Conservation (phyloP, 1,140 invertebrate species). For the Lamellibrachia luymesi region DNA sequence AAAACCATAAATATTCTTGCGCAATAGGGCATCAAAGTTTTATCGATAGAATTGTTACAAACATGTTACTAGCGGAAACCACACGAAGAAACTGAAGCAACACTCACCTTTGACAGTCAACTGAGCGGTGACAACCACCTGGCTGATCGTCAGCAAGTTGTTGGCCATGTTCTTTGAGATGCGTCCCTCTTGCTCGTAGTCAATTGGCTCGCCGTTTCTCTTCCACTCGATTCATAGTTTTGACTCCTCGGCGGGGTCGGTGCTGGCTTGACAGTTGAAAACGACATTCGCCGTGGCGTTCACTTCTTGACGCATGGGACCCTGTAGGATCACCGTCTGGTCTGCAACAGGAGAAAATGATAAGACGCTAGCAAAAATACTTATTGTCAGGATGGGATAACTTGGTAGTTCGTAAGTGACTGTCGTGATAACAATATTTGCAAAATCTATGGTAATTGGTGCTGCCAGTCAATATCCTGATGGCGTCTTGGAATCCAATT, state of each 20-base stretch:
- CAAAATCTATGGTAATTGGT: no score
- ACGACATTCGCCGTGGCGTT: constrained; percentile 26
- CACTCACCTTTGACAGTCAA: constrained; percentile 81
- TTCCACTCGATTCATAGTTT: constrained; percentile 81
- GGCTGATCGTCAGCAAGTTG: constrained; percentile 88
- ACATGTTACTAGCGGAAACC: no score
- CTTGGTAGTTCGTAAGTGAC: no score
- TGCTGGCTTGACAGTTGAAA: constrained; percentile 33
- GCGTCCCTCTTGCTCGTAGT: constrained; percentile 79
- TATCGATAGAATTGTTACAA: no score
- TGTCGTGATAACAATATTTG: no score
- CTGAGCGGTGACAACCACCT: constrained; percentile 85
- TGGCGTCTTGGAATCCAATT: no score
- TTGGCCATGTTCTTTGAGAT: constrained; percentile 64
- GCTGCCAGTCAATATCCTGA: no score
- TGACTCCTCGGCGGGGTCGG: constrained; percentile 28
- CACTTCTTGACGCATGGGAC: constrained; percentile 20
- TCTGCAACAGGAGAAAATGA: not conserved
- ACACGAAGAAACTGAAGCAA: not conserved
- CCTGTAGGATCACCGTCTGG: not conserved
- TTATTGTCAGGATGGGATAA: no score
- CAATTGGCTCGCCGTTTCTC: constrained; percentile 78
- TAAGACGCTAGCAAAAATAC: not conserved
- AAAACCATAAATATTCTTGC: no score
- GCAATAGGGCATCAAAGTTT: no score